A percentile compares a stretch with the other conserved stretches of the same genome.
These are phyloP conservation scores for Phalloptychus januarius DNA, from an alignment of 2,797 vertebrate genomes.

Conservation along the genomic window DNA sequence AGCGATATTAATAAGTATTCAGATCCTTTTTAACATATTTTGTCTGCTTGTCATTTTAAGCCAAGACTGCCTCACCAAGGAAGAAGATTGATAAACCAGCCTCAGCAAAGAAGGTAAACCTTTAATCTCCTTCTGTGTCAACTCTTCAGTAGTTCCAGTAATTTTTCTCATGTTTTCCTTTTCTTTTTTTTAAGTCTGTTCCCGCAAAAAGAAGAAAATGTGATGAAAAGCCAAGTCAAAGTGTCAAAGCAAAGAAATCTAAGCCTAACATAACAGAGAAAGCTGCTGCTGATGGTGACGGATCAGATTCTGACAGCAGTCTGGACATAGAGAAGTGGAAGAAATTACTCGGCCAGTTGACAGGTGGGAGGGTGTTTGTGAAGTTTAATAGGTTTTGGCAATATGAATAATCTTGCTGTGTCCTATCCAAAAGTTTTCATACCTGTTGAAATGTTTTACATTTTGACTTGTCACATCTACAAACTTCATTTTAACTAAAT, in stretches of 20 bases:
- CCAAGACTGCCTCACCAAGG: slow-evolving; percentile 15
- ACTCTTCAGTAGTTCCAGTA: background rate
- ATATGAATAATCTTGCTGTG: background rate
- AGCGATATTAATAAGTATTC: background rate
- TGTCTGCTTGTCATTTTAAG: slow-evolving; percentile 14
- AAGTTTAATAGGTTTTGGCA: background rate
- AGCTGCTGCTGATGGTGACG: slow-evolving; percentile 16
- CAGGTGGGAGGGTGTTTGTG: slow-evolving; percentile 60
- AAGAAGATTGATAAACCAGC: slow-evolving; percentile 45
- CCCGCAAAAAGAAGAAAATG: slow-evolving; percentile 57
- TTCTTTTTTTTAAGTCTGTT: slow-evolving; percentile 19
- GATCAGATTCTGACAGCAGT: slow-evolving; percentile 82
- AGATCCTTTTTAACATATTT: background rate
- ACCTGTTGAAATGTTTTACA: background rate
- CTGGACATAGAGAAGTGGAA: slow-evolving; percentile 85
- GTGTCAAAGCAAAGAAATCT: slow-evolving; percentile 50
- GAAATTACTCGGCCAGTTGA: slow-evolving; percentile 62
- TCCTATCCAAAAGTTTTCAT: background rate
- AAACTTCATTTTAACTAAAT: background rate
- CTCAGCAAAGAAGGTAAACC: slow-evolving; percentile 42
- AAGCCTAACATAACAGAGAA: slow-evolving; percentile 20
- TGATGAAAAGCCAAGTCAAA: slow-evolving; percentile 31
- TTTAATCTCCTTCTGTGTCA: background rate
- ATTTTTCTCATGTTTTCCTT: background rate
- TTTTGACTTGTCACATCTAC: background rate